Percentiles rank a stretch among this genome's conserved stretches.
These are phyloP conservation scores for Gasteruption jaculator DNA, from an alignment of 2,888 invertebrate species.

Conservation along the genomic window DNA sequence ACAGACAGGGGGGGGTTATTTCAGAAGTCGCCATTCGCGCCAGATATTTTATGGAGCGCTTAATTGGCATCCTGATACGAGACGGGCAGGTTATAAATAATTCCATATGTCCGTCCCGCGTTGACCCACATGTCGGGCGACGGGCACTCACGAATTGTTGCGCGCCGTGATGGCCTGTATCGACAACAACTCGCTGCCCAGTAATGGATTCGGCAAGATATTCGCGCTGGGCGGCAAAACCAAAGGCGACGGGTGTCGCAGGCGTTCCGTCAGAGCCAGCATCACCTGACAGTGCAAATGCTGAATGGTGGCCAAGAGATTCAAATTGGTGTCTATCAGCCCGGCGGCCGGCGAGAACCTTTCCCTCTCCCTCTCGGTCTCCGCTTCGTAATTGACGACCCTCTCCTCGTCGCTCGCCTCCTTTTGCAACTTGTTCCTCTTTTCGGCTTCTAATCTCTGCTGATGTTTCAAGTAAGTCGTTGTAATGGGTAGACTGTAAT, in stretches of 20 bases:
- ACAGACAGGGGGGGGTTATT: too few relatives aligned
- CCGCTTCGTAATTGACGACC: conserved; percentile 54
- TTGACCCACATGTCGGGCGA: too few relatives aligned
- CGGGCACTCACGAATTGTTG: too few relatives aligned
- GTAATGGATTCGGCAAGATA: conserved; percentile 22
- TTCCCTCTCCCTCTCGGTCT: conserved; percentile 46
- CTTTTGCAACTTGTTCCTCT: too few relatives aligned
- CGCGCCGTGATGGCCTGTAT: too few relatives aligned
- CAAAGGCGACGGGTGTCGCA: conserved; percentile 38
- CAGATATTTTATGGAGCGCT: too few relatives aligned
- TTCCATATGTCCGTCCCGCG: too few relatives aligned
- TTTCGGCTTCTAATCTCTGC: conserved; percentile 62
- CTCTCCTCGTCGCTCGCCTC: conserved; percentile 50
- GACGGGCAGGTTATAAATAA: too few relatives aligned
- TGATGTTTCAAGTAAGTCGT: conserved; percentile 85
- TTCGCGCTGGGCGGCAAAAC: conserved; percentile 32
- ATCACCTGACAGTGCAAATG: conserved; percentile 49
- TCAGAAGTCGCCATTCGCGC: too few relatives aligned
- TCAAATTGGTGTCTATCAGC: conserved; percentile 47
- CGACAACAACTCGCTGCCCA: too few relatives aligned
- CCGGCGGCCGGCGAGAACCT: conserved; percentile 45
- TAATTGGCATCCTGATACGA: too few relatives aligned
- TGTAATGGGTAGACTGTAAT: conserved; percentile 84
- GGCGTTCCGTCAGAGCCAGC: conserved; percentile 47
- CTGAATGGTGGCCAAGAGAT: conserved; percentile 47